Evolutionary conservation across 2,888 invertebrate species (phyloP).

Genomic region (Stratiomys singularior): DNA sequence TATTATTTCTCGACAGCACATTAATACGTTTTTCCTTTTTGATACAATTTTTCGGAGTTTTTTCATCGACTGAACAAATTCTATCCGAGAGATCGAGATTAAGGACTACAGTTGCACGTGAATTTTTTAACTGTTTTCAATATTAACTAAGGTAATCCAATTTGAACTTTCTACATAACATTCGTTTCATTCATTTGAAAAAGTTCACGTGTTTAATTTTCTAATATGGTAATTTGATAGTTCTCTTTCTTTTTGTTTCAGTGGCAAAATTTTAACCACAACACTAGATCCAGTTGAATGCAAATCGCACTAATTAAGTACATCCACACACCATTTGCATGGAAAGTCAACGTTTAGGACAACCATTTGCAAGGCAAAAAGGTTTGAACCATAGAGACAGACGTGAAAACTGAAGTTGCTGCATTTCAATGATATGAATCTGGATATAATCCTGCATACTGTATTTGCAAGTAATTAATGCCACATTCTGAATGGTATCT

Average conservation of each 20-base stretch:
- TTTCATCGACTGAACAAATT: no score
- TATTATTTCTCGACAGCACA: no score
- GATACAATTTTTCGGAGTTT: no score
- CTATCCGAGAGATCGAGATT: no score
- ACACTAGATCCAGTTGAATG: conserved; percentile 7
- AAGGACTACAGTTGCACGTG: no score
- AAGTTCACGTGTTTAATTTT: background rate
- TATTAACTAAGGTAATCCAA: no score
- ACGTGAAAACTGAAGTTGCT: conserved; percentile 19
- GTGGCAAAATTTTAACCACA: background rate
- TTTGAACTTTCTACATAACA: no score
- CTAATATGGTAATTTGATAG: conserved; percentile 1
- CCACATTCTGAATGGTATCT: conserved; percentile 29
- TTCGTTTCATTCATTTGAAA: no score
- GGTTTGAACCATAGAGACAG: background rate
- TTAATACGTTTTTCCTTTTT: no score
- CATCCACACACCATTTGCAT: conserved; percentile 37
- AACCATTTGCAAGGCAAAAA: conserved; percentile 19
- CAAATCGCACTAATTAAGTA: conserved; percentile 37
- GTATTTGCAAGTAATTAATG: conserved; percentile 19
- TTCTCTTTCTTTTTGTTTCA: background rate
- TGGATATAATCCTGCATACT: conserved; percentile 30
- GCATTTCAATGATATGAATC: conserved; percentile 6
- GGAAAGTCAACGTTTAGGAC: conserved; percentile 22
- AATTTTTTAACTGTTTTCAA: no score